Evolutionary conservation across 2,113 vertebrate species (phyloP).

Genomic region (Zosterops hypoxanthus): DNA sequence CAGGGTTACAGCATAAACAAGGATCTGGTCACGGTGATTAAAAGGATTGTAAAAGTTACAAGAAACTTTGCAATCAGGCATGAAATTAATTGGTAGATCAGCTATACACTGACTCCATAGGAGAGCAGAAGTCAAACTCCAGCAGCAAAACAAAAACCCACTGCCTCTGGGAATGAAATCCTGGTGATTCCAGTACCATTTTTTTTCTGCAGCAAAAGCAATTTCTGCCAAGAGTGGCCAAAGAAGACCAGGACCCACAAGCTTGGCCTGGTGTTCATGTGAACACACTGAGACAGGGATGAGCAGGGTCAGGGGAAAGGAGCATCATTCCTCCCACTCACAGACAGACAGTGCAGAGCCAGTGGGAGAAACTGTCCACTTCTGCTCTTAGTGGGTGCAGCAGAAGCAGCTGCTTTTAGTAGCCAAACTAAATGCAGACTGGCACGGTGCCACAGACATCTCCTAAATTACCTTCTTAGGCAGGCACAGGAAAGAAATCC

Average conservation of each 20-base stretch:
- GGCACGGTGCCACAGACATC: background rate
- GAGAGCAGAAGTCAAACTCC: background rate
- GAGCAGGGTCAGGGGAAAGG: background rate
- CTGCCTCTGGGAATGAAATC: background rate
- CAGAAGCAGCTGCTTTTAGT: background rate
- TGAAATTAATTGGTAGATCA: background rate
- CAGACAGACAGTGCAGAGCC: background rate
- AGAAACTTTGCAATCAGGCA: background rate
- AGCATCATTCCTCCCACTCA: background rate
- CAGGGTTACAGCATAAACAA: background rate
- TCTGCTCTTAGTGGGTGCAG: background rate
- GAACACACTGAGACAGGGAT: background rate
- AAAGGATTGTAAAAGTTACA: background rate
- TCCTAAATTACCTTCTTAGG: slow-evolving; percentile 1
- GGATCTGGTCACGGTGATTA: background rate
- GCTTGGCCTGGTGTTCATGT: background rate
- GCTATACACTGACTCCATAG: background rate
- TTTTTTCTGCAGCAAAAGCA: background rate
- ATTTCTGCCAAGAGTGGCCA: background rate
- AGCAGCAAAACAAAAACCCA: background rate
- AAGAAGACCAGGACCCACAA: accelerated
- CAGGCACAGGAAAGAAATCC: background rate
- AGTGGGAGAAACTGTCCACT: background rate
- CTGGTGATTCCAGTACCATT: background rate
- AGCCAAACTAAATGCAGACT: background rate